These are phyloP conservation scores for Cottoperca gobio DNA, from an alignment of 2,797 vertebrate genomes.

Conservation along the genomic window DNA sequence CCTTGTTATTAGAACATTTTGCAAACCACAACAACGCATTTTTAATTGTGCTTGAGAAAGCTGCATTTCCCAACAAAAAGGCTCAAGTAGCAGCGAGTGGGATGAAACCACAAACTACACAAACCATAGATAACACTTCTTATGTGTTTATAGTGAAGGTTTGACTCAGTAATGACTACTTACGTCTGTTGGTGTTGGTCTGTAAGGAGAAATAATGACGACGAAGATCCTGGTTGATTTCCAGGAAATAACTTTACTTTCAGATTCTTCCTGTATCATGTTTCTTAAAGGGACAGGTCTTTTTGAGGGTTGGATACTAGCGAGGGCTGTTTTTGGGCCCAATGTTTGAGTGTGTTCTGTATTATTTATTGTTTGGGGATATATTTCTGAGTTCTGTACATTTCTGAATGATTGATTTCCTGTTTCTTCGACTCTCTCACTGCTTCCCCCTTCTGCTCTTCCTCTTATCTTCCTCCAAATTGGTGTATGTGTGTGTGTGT, in stretches of 20 bases:
- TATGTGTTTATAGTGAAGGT: background rate
- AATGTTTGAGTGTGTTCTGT: slow-evolving; percentile 13
- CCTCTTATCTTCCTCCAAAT: slow-evolving; percentile 48
- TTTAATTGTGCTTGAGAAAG: background rate
- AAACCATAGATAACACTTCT: background rate
- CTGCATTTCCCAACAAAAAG: background rate
- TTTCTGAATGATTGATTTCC: slow-evolving; percentile 44
- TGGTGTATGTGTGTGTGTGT: background rate
- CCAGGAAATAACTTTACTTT: slow-evolving; percentile 28
- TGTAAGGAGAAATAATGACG: background rate
- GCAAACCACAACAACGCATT: background rate
- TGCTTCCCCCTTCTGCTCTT: background rate
- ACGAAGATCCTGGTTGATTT: background rate
- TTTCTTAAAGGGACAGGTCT: slow-evolving; percentile 67
- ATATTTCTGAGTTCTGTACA: slow-evolving; percentile 26
- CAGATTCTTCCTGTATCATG: slow-evolving; percentile 30
- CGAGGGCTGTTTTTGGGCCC: background rate
- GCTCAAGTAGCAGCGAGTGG: background rate
- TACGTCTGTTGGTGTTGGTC: background rate
- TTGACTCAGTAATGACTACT: background rate
- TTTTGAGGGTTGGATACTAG: background rate
- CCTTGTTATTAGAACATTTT: background rate
- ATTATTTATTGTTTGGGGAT: slow-evolving; percentile 47
- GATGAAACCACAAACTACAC: background rate
- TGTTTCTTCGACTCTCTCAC: slow-evolving; percentile 17